phyloP scores from a whole-genome alignment of 2,113 vertebrate genomes.

The Ptilorrhoa leucosticta region DNA sequence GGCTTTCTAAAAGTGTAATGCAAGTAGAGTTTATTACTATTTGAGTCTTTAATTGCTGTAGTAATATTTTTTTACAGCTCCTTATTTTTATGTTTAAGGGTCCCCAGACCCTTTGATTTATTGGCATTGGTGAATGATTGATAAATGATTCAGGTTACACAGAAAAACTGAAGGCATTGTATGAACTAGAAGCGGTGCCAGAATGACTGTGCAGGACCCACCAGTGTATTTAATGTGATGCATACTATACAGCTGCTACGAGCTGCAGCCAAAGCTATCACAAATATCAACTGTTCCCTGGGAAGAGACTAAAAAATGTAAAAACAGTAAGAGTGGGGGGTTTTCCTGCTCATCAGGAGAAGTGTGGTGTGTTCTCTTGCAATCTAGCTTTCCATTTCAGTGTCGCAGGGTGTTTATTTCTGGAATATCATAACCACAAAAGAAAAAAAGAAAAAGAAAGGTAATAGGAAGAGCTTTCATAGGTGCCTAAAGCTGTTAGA shows the following conservation, averaged over 20 bases:
- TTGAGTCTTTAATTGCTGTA: conserved; percentile 75
- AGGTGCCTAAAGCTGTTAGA: background rate
- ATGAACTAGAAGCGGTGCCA: conserved; percentile 39
- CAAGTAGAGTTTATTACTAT: conserved; percentile 62
- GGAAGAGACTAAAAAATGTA: background rate
- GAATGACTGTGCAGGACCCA: conserved; percentile 27
- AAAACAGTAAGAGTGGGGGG: background rate
- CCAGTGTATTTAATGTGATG: conserved; percentile 54
- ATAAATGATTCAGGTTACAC: conserved; percentile 63
- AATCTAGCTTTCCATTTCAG: conserved; percentile 4
- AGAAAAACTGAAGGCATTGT: conserved; percentile 69
- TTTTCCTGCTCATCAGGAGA: background rate
- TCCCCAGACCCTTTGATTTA: conserved; percentile 70
- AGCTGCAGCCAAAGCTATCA: conserved; percentile 7
- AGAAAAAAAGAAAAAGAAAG: background rate
- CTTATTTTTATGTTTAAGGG: conserved; percentile 72
- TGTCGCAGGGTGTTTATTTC: background rate
- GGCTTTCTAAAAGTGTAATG: conserved; percentile 53
- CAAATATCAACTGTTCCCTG: conserved; percentile 58
- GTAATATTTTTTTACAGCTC: conserved; percentile 73
- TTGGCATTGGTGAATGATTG: conserved; percentile 62
- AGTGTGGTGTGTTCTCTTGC: background rate
- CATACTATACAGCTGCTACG: conserved; percentile 19
- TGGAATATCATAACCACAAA: background rate
- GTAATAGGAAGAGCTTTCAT: background rate